phyloP scores from a whole-genome alignment of 1,140 invertebrate genomes.

The Melanaphis sacchari region DNA sequence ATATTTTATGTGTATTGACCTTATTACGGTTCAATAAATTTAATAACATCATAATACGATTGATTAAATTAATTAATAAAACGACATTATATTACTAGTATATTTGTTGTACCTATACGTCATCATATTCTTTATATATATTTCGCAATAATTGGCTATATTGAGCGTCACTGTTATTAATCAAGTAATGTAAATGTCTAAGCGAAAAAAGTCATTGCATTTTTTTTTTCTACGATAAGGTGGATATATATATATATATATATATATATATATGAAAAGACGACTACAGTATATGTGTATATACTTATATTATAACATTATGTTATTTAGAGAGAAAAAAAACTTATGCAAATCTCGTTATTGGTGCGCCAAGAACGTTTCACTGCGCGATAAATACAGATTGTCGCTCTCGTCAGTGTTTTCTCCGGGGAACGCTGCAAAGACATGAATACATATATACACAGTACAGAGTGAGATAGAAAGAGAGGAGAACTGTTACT shows the following conservation, averaged over 20 bases:
- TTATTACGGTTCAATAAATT: neutral
- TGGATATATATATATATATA: too few species aligned
- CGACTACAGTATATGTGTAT: neutral
- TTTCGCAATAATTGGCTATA: neutral
- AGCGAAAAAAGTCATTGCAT: neutral
- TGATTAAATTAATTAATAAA: neutral
- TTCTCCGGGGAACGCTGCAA: neutral
- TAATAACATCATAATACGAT: neutral
- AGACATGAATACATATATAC: neutral
- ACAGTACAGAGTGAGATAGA: too few species aligned
- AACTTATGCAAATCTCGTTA: constrained; percentile 13
- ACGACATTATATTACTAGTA: neutral
- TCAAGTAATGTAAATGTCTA: neutral
- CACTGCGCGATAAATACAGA: neutral
- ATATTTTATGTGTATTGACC: neutral
- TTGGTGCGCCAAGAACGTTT: constrained; percentile 1
- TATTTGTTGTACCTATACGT: too few species aligned
- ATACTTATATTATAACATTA: neutral
- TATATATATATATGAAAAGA: too few species aligned
- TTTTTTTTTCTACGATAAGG: neutral
- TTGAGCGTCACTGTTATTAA: neutral
- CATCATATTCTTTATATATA: neutral
- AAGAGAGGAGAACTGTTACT: neutral
- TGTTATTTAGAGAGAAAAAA: neutral
- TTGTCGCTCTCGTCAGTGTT: constrained; percentile 8